Percentiles rank a stretch among this genome's conserved stretches.
These are phyloP conservation scores for Machimus atricapillus DNA, from an alignment of 2,888 invertebrate species.

Conservation along the genomic window DNA sequence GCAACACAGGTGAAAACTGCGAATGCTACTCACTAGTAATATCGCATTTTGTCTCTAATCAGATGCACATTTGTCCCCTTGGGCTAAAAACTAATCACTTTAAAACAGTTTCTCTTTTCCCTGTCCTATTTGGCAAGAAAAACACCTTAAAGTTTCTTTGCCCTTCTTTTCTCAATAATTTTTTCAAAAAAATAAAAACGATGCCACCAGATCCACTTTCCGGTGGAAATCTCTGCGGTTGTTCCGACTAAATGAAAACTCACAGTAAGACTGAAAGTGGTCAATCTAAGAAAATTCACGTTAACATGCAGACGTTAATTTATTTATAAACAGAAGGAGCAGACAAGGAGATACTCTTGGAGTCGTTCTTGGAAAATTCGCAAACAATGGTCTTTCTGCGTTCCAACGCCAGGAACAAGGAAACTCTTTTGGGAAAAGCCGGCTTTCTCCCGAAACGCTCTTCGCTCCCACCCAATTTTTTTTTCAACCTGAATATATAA, in stretches of 20 bases:
- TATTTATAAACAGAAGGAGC: conserved; percentile 29
- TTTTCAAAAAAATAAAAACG: not conserved
- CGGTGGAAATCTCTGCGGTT: not conserved
- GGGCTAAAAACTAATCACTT: not conserved
- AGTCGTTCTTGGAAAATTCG: conserved; percentile 18
- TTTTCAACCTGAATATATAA: not conserved
- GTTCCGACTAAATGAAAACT: conserved; percentile 30
- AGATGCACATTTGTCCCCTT: conserved; percentile 12
- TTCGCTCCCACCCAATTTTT: not conserved
- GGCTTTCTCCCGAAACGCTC: not conserved
- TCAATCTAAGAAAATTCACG: not conserved
- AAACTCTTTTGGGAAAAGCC: not conserved
- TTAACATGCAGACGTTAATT: not conserved
- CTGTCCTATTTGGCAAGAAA: not conserved
- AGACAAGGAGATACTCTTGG: not conserved
- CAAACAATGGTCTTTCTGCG: not conserved
- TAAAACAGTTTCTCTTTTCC: not conserved
- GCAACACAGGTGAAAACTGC: not conserved
- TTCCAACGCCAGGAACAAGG: not conserved
- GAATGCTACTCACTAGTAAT: conserved; percentile 45
- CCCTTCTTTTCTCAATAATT: not conserved
- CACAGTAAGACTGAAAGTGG: conserved; percentile 4
- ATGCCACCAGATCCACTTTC: not conserved
- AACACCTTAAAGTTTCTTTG: not conserved
- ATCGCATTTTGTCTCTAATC: conserved; percentile 41